Evolutionary conservation across 2,888 invertebrate species (phyloP).

Genomic region (Amiota communis): DNA sequence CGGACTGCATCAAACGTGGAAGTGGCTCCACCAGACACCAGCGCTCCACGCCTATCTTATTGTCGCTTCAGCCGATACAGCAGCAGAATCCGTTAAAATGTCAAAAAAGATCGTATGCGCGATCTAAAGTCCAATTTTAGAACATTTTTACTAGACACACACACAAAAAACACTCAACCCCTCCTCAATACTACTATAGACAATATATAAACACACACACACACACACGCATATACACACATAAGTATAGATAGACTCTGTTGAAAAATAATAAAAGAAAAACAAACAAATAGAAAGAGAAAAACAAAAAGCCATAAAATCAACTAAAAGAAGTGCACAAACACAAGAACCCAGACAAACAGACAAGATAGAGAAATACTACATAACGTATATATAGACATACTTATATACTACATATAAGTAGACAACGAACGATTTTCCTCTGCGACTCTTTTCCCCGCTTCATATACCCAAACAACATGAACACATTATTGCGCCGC

Average conservation of each 20-base stretch:
- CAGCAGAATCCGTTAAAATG: conserved; percentile 3
- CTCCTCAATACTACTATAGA: neutral
- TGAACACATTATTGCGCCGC: conserved; percentile 56
- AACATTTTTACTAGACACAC: conserved; percentile 40
- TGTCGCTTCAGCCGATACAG: conserved; percentile 69
- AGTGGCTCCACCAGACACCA: conserved; percentile 94
- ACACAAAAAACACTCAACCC: neutral
- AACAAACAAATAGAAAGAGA: conserved; percentile 28
- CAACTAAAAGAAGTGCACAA: conserved; percentile 41
- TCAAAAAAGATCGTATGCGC: conserved; percentile 42
- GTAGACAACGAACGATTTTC: too few species aligned
- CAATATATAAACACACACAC: neutral
- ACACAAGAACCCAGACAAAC: conserved; percentile 19
- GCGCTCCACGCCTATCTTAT: conserved; percentile 90
- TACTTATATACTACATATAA: neutral
- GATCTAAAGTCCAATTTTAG: conserved; percentile 63
- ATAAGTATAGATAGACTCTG: conserved; percentile 11
- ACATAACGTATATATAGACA: conserved; percentile 23
- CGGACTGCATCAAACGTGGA: conserved; percentile 93
- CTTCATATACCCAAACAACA: neutral
- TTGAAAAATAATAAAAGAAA: conserved; percentile 32
- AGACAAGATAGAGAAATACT: neutral
- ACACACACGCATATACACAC: neutral
- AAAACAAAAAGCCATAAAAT: conserved; percentile 30
- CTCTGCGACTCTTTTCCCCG: too few species aligned